Evolutionary conservation across 2,888 invertebrate genomes (phyloP).

Genomic region (Megastigmus dorsalis): DNA sequence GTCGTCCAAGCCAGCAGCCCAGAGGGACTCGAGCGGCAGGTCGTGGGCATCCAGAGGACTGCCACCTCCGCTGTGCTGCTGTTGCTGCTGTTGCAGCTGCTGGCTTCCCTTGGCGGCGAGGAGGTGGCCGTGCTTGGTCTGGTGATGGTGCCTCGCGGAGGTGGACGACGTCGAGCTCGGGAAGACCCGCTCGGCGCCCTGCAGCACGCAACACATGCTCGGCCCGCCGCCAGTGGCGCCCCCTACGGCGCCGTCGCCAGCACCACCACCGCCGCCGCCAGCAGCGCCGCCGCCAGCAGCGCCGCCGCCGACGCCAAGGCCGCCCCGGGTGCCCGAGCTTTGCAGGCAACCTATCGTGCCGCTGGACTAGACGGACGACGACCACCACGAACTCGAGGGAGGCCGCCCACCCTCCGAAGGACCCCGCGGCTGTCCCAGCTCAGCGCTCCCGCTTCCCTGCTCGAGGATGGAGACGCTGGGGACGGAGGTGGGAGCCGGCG

Average conservation of each 20-base stretch:
- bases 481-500: neutral
- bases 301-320: constrained; percentile 62
- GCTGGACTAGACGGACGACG: constrained; percentile 22
- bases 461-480: neutral
- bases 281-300: constrained; percentile 58
- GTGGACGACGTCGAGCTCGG: constrained; percentile 61
- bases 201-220: constrained; percentile 71
- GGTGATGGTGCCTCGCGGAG: neutral
- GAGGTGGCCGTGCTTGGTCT: constrained; percentile 61
- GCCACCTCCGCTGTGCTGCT: constrained; percentile 47
- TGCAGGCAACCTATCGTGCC: constrained; percentile 72
- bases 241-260: constrained; percentile 62
- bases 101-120: constrained; percentile 55
- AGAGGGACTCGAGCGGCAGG: constrained; percentile 71
- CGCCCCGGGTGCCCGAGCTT: constrained; percentile 68
- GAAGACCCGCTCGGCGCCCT: constrained; percentile 70
- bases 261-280: constrained; percentile 62
- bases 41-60: constrained; percentile 63
- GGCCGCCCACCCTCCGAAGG: neutral
- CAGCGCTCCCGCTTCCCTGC: neutral
- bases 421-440: neutral
- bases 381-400: neutral
- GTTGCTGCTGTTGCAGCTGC: constrained; percentile 42
- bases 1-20: constrained; percentile 72
- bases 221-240: constrained; percentile 63